phyloP scores from a whole-genome alignment of 37 sponge, comb jelly and placozoan genomes.

The Bolinopsis microptera region DNA sequence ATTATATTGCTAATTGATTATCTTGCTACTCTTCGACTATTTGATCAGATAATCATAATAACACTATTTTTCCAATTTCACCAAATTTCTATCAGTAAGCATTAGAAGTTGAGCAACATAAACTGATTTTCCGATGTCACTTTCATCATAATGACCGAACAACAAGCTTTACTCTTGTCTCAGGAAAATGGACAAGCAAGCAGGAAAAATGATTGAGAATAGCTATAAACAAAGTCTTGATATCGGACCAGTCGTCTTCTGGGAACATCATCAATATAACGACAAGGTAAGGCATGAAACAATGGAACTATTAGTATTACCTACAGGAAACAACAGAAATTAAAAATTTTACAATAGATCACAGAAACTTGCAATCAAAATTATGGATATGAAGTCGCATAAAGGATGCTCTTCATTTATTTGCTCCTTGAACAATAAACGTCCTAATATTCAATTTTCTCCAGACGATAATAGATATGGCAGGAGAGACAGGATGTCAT shows the following conservation, averaged over 20 bases:
- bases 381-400: too few relatives aligned
- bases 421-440: too few relatives aligned
- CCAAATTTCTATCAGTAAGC: too few relatives aligned
- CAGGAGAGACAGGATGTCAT: neutral
- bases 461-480: slow-evolving; percentile 2
- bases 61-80: too few relatives aligned
- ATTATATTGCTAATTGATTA: neutral
- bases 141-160: too few relatives aligned
- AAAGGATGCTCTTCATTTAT: too few relatives aligned
- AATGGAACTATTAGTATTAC: neutral
- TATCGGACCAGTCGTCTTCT: slow-evolving; percentile 3
- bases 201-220: neutral
- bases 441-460: neutral
- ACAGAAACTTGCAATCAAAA: too few relatives aligned
- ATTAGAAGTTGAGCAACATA: too few relatives aligned
- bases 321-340: too few relatives aligned
- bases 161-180: neutral
- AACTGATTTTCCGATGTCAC: too few relatives aligned
- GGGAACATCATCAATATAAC: neutral
- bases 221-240: neutral
- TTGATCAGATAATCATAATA: too few relatives aligned
- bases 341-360: too few relatives aligned
- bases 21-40: neutral
- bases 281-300: neutral
- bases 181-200: neutral